Percentiles rank a stretch among this genome's conserved stretches.
phyloP scores from a whole-genome alignment of 2,888 invertebrate species.

The Leucania comma region DNA sequence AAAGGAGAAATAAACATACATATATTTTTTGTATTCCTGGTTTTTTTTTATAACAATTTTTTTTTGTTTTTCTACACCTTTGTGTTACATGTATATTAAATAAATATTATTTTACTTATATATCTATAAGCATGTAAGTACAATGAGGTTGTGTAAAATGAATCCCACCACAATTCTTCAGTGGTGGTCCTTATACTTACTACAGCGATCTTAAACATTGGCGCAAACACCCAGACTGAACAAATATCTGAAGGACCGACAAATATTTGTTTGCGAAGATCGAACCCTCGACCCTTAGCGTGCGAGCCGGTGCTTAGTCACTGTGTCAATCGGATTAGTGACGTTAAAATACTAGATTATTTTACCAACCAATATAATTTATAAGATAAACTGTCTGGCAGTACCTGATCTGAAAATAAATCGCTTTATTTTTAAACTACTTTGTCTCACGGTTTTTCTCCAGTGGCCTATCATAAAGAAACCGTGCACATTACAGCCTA shows the following conservation, averaged over 20 bases:
- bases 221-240: slow-evolving; percentile 25
- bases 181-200: slow-evolving; percentile 35
- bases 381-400: not conserved
- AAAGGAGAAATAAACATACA: too few species aligned
- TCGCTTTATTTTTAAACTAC: not conserved
- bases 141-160: not conserved
- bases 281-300: slow-evolving; percentile 20
- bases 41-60: too few species aligned
- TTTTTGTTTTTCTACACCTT: too few species aligned
- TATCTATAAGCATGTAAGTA: not conserved
- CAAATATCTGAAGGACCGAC: slow-evolving; percentile 31
- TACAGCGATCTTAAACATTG: slow-evolving; percentile 29
- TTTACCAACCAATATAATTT: slow-evolving; percentile 2
- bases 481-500: too few species aligned
- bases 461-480: not conserved
- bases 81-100: too few species aligned
- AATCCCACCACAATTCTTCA: not conserved
- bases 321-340: slow-evolving; percentile 20
- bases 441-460: not conserved
- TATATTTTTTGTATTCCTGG: too few species aligned
- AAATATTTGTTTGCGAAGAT: slow-evolving; percentile 45
- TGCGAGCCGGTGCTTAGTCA: slow-evolving; percentile 24
- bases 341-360: slow-evolving; percentile 12
- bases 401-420: not conserved
- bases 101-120: too few species aligned